Base-by-base conservation (phyloP, 1,140 invertebrate genomes). In the Aphaenogaster rudis region DNA sequence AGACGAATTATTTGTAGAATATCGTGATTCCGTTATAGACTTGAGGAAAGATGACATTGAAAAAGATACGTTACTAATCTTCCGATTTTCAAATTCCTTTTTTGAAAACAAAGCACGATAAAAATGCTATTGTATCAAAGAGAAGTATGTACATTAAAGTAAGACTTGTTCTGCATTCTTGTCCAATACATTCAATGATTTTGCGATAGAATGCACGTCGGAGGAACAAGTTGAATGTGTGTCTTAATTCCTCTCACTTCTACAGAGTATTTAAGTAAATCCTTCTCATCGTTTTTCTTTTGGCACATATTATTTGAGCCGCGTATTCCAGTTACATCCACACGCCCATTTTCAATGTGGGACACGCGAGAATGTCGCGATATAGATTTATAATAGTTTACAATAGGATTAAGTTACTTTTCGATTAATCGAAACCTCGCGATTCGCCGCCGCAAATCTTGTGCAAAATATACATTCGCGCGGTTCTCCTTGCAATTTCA, bases 341-440 rank as follows among this genome's bases (percentile, higher is more conserved):
- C 39, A 61, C 7, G 54, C 36, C 9, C 7, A 1, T 74, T 15
- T 50, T 15, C 8, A 48, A 74, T 5, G 21, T 17, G 17, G 39
- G 48, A 69, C 57, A 39, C 57, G 15, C 54, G 28, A 61, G 42
- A 61, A 76, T 21, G 8, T 54, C 54, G 67, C 80, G 17, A 48
- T 50, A 61, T 42, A 39, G 17, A 82, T 61, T 82, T 21, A 80
- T 17, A 81, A 80, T 42, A 76, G 69, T 61, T 76, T 50, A 84
- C 33, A 74, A 63, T 61, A 84, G 15, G 36, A 64, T 63, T 76
- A 87, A 90, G 78, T 90, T 90, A 80, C 36, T 77, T 84, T 36
- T 69, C 28, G n/a, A 72, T 66, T 63, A 21, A 86, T 81, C 86
- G 21, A 86, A 90, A 76, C 81, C 57, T 36, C 61, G 59, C 66